Conservation (phyloP, 2,797 vertebrate genomes). For the Sphenopsis melanotis region DNA sequence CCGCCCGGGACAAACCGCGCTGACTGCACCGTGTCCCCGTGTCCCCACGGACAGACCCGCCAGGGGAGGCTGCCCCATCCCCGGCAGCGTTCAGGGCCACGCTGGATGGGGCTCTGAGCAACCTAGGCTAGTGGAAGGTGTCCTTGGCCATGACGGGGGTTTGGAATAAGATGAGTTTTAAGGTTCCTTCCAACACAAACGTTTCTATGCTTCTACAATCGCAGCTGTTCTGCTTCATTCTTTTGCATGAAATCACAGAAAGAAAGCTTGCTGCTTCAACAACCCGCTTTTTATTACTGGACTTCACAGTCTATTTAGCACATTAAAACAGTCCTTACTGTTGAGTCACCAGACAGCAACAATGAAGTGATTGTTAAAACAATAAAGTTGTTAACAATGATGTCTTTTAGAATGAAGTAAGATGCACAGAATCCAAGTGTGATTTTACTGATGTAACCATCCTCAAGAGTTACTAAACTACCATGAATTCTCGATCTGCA, state of each 20-base stretch:
- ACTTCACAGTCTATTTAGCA: not conserved
- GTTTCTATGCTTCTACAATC: too few species aligned
- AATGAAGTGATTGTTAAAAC: not conserved
- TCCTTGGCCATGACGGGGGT: fast-evolving
- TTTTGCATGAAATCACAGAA: not conserved
- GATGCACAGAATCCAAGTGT: not conserved
- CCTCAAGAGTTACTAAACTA: not conserved
- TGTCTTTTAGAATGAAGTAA: not conserved
- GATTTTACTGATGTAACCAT: not conserved
- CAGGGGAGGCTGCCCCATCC: not conserved
- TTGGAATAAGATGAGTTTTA: not conserved
- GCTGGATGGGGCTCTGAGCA: not conserved
- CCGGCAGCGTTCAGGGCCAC: not conserved
- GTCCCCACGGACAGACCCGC: too few species aligned
- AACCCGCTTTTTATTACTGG: not conserved
- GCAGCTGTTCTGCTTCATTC: not conserved
- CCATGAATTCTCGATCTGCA: fast-evolving
- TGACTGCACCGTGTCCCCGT: too few species aligned
- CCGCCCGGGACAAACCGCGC: fast-evolving
- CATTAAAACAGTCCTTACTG: not conserved
- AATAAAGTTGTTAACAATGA: not conserved
- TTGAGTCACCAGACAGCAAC: not conserved
- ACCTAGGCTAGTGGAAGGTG: not conserved
- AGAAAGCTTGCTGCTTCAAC: not conserved
- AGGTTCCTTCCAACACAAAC: not conserved